Evolutionary conservation across 1,140 invertebrate genomes (phyloP), one percentile per base, ranked within the genome.

Genomic region (Calephelis nemesis): DNA sequence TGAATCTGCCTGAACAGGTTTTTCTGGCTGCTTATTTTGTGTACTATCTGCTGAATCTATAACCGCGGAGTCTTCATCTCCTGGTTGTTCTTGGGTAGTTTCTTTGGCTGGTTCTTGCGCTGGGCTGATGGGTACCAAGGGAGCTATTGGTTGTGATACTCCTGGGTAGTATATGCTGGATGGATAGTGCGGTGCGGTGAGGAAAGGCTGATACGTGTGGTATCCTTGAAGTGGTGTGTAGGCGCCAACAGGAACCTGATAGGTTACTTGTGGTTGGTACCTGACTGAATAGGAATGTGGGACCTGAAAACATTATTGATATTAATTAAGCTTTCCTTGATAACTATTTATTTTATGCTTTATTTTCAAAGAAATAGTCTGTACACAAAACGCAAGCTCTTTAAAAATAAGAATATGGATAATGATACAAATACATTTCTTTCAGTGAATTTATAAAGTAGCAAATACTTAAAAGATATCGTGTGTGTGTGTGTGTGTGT

Each of bases 1-100:
- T 54, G 11, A 60, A 13, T 71, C 69, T 11, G 67, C 19, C 65
- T 69, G 58, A n/a, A 71, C 49, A 11, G 72, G 62, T 65, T 78
- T 74, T 15, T 54, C 45, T 72, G 72, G 69, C 69, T 82, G 75
- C 62, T 77, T 74, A 45, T 9, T 9, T 47, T 69, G 66, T 12
- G 76, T 68, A 40, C 77, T 81, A 40, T 89, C 87, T 10, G 85
- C 84, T 12, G 88, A 86, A n/a, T 91, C 88, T 52, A 91, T 74
- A 0, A 91, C 82, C 15, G 87, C 74, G 5, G 84, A 77, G 47
- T 91, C 87, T 62, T 85, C 75, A 73, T 89, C 87, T 13, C 84
- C 85, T 19, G 75, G 67, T 42, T 81, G 60, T 40, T 76, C 69
- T 50, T 64, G 64, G 60, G 76, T 67, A n/a, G 47, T 13, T n/a